phyloP scores from a whole-genome alignment of 2,797 vertebrate genomes.

The Sphaeramia orbicularis region DNA sequence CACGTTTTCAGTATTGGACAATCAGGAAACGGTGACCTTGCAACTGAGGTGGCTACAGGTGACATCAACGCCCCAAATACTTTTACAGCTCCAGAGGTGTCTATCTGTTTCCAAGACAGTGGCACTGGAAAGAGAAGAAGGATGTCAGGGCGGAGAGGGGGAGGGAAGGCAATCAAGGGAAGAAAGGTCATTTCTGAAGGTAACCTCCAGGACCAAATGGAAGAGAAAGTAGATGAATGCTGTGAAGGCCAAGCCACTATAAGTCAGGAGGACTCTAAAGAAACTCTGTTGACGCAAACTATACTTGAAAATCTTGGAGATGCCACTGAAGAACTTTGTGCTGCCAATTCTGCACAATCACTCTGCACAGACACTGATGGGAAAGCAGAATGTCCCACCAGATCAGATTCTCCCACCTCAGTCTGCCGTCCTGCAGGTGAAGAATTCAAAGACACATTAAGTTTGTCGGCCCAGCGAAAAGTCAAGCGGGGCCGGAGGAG shows the following conservation, averaged over 20 bases:
- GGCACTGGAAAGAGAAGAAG: neutral
- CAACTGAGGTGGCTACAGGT: neutral
- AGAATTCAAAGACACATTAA: neutral
- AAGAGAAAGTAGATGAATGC: conserved; percentile 4
- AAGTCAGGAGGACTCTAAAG: conserved; percentile 3
- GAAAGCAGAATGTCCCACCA: conserved; percentile 9
- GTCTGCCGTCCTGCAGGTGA: conserved; percentile 6
- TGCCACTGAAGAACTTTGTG: conserved; percentile 13
- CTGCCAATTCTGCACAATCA: conserved; percentile 1
- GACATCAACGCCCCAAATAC: conserved; percentile 20
- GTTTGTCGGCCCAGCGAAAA: neutral
- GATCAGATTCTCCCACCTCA: conserved; percentile 1
- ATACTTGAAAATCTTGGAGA: conserved; percentile 2
- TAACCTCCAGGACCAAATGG: neutral
- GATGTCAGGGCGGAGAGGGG: neutral
- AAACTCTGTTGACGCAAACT: neutral
- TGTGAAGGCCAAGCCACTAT: conserved; percentile 33
- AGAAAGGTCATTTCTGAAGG: conserved; percentile 41
- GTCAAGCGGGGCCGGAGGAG: conserved; percentile 32
- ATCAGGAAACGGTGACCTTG: neutral
- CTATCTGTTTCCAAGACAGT: conserved; percentile 1
- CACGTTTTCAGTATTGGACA: conserved; percentile 5
- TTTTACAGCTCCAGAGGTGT: conserved; percentile 4
- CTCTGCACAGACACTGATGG: conserved; percentile 6
- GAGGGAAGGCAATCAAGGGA: conserved; percentile 35